These are phyloP conservation scores for Antheraea yamamai DNA, from an alignment of 2,888 invertebrate genomes.

Conservation along the genomic window DNA sequence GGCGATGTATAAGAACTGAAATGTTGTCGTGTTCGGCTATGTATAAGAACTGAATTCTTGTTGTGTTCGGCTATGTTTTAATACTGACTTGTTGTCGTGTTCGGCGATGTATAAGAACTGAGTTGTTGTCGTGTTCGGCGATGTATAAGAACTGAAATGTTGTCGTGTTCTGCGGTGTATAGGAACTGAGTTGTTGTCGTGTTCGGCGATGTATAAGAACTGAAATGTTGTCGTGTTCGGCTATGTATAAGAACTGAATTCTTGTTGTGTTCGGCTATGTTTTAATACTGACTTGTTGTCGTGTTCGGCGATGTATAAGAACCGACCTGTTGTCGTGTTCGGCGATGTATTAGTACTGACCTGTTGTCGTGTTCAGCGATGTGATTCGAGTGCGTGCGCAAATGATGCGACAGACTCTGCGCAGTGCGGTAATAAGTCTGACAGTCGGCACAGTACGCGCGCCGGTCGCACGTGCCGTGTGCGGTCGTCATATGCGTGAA, in stretches of 20 bases:
- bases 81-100: too few species aligned
- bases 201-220: too few species aligned
- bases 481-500: conserved; percentile 36
- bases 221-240: too few species aligned
- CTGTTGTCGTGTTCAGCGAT: conserved; percentile 44
- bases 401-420: conserved; percentile 47
- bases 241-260: conserved; percentile 38
- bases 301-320: too few species aligned
- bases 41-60: conserved; percentile 43
- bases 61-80: conserved; percentile 40
- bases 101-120: too few species aligned
- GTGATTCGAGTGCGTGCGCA: conserved; percentile 55
- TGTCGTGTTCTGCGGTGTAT: conserved; percentile 45
- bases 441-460: conserved; percentile 45
- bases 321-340: too few species aligned
- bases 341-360: conserved; percentile 35
- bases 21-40: background rate
- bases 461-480: conserved; percentile 26
- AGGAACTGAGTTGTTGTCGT: too few species aligned
- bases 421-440: conserved; percentile 44
- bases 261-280: conserved; percentile 45
- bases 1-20: too few species aligned
- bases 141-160: conserved; percentile 39
- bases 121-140: background rate
- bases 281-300: too few species aligned